phyloP scores from a whole-genome alignment of 2,113 vertebrate species.

The Casuarius casuarius region DNA sequence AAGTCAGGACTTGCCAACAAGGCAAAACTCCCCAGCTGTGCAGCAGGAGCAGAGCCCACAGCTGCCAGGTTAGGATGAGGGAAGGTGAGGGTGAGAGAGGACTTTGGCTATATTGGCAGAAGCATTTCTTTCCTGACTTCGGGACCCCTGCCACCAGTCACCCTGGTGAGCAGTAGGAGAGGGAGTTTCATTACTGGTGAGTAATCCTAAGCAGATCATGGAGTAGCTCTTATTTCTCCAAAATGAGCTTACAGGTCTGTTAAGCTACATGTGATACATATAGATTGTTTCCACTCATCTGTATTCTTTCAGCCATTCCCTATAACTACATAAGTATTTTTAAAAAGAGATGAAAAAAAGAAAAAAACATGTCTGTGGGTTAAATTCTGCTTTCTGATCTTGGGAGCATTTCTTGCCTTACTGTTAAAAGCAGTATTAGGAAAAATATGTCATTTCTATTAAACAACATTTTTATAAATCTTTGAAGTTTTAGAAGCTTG shows the following conservation, averaged over 20 bases:
- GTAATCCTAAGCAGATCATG: accelerated
- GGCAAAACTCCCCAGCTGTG: neutral
- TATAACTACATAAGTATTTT: neutral
- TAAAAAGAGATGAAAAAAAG: neutral
- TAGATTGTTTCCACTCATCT: neutral
- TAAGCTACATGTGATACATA: neutral
- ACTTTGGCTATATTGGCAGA: too few species aligned
- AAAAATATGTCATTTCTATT: neutral
- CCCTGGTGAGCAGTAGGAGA: accelerated
- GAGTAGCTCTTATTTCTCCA: neutral
- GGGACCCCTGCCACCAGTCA: neutral
- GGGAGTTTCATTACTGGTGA: neutral
- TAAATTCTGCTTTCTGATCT: neutral
- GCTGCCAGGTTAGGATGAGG: neutral
- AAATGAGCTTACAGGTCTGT: neutral
- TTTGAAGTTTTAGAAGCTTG: neutral
- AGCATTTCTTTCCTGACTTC: neutral
- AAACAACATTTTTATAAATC: neutral
- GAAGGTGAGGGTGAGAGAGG: neutral
- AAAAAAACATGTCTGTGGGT: accelerated
- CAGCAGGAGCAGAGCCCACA: accelerated
- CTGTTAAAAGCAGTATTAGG: neutral
- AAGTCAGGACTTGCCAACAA: neutral
- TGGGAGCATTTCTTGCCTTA: neutral
- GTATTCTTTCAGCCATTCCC: neutral